These are phyloP conservation scores for Idaea aversata DNA, from an alignment of 2,888 invertebrate genomes.

Conservation along the genomic window DNA sequence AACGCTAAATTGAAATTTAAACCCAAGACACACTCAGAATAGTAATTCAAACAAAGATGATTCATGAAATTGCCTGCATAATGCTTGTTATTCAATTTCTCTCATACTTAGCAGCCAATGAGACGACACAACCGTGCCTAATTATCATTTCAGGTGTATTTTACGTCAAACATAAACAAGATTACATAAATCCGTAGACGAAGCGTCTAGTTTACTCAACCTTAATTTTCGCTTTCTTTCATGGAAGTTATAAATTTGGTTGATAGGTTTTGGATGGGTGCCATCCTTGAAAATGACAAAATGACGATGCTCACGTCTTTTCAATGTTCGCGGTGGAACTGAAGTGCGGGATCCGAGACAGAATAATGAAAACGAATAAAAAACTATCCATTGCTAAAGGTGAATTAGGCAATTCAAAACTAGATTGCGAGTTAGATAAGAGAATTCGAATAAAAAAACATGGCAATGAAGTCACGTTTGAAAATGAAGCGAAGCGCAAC, in stretches of 20 bases:
- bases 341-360: slow-evolving; percentile 43
- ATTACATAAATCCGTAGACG: slow-evolving; percentile 35
- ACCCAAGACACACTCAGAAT: neutral
- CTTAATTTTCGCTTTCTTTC: slow-evolving; percentile 52
- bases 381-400: slow-evolving; percentile 47
- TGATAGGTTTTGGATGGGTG: slow-evolving; percentile 53
- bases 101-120: slow-evolving; percentile 42
- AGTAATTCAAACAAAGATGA: slow-evolving; percentile 34
- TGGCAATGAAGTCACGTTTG: slow-evolving; percentile 66
- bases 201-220: slow-evolving; percentile 40
- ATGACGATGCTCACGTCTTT: slow-evolving; percentile 36
- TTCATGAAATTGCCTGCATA: slow-evolving; percentile 37
- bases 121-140: slow-evolving; percentile 37
- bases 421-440: slow-evolving; percentile 61
- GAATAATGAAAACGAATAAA: slow-evolving; percentile 45
- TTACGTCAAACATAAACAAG: slow-evolving; percentile 24
- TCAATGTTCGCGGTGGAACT: slow-evolving; percentile 27
- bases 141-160: slow-evolving; percentile 35
- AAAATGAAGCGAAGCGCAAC: slow-evolving; percentile 62
- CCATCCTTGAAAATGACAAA: slow-evolving; percentile 58
- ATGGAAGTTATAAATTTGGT: slow-evolving; percentile 45
- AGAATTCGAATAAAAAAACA: slow-evolving; percentile 58
- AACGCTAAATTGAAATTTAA: slow-evolving; percentile 7
- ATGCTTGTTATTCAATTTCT: slow-evolving; percentile 45
- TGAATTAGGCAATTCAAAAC: slow-evolving; percentile 62